A percentile compares a stretch with the other conserved stretches of the same genome.
Conservation (phyloP, 2,797 vertebrate genomes). For the Poeciliopsis presidionis region DNA sequence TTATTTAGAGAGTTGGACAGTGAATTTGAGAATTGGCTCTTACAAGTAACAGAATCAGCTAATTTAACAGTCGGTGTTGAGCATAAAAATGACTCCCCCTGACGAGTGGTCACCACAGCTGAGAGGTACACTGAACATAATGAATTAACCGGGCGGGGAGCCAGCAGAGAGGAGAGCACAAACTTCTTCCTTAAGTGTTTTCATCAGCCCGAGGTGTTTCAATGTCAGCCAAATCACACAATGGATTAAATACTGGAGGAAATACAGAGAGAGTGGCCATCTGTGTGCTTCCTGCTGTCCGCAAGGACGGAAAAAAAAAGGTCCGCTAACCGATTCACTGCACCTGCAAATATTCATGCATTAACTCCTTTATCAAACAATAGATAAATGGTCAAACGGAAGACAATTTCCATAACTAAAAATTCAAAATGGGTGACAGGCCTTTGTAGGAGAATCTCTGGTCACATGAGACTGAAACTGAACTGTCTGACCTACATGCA, state of each 20-base stretch:
- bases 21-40: constrained; percentile 26
- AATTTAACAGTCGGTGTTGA: constrained; percentile 25
- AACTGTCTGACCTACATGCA: not conserved
- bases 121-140: constrained; percentile 57
- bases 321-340: constrained; percentile 28
- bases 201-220: constrained; percentile 30
- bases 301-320: constrained; percentile 47
- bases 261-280: constrained; percentile 34
- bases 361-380: not conserved
- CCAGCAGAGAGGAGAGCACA: constrained; percentile 46
- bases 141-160: constrained; percentile 67
- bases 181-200: constrained; percentile 42
- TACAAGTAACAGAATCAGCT: constrained; percentile 16
- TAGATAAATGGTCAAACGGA: not conserved
- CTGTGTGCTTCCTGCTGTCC: constrained; percentile 14
- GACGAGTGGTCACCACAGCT: constrained; percentile 37
- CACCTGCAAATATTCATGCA: not conserved
- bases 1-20: constrained; percentile 6
- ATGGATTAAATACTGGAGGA: constrained; percentile 50
- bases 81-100: constrained; percentile 27
- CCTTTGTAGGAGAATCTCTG: not conserved
- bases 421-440: not conserved
- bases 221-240: constrained; percentile 64
- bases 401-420: not conserved
- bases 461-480: not conserved